These are phyloP conservation scores for human DNA, from an alignment of 2,113 vertebrate genomes.

Conservation along the genomic window GRCh38 chr3:39125001-39125500, in stretches of 20 bases:
- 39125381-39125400: constrained; percentile 61
- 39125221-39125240: not conserved
- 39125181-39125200: not conserved
- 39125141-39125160: constrained; percentile 83
- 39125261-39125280: accelerated
- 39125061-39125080: constrained; percentile 85
- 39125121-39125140: constrained; percentile 85
- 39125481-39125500: constrained; percentile 83
- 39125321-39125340: constrained; percentile 78
- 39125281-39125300: accelerated
- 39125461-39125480: constrained; percentile 85
- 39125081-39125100: constrained; percentile 82
- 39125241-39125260: not conserved
- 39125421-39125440: constrained; percentile 80
- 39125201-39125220: not conserved
- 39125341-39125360: constrained; percentile 84
- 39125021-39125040: not conserved
- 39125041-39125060: not conserved
- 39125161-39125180: constrained; percentile 64
- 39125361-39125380: constrained; percentile 68
- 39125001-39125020: not conserved
- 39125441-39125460: constrained; percentile 81
- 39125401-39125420: constrained; percentile 82
- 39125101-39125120: constrained; percentile 85
- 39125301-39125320: not conserved